A percentile compares a stretch with the other conserved stretches of the same genome.
Conservation (phyloP, 2,113 vertebrate species). For the Gymnarchus niloticus region DNA sequence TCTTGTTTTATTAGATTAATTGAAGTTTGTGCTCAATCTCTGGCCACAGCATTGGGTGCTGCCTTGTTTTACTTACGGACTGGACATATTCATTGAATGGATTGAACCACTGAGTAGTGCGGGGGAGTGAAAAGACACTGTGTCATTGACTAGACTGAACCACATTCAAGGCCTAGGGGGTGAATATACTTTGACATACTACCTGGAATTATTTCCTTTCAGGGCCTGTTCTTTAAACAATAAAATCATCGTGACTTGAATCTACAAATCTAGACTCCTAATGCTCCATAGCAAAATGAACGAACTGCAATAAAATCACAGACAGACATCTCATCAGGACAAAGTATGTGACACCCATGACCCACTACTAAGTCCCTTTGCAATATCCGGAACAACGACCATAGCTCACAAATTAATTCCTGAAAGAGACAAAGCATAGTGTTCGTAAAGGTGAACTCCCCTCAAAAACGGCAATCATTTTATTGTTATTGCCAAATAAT, state of each 20-base stretch:
- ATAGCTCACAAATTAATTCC: neutral
- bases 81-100: neutral
- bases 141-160: neutral
- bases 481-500: neutral
- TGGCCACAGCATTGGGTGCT: neutral
- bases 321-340: neutral
- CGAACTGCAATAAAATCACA: neutral
- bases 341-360: neutral
- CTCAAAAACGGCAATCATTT: neutral
- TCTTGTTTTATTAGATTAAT: constrained; percentile 2
- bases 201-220: neutral
- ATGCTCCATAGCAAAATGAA: neutral
- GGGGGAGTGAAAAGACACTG: neutral
- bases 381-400: neutral
- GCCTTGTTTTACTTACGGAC: neutral
- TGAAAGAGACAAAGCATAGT: neutral
- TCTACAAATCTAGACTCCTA: neutral
- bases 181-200: neutral
- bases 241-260: neutral
- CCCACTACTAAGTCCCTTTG: neutral
- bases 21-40: neutral
- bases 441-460: neutral
- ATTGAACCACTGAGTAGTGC: neutral
- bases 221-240: neutral
- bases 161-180: neutral